These are phyloP conservation scores for Heteromormyrus szaboi DNA, from an alignment of 2,797 vertebrate genomes.

Conservation along the genomic window DNA sequence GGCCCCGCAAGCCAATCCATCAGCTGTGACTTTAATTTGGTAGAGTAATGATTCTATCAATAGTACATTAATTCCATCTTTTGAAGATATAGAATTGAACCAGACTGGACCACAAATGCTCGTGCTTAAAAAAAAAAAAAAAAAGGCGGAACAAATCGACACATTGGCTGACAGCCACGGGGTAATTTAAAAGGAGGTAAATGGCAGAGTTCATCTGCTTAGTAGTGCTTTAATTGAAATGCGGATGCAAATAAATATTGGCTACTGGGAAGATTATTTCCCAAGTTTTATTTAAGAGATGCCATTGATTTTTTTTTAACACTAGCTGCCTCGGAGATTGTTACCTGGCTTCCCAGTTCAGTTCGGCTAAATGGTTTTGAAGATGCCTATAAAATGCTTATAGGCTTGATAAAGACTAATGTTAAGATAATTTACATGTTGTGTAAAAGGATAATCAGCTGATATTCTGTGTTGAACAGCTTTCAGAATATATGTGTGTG, in stretches of 20 bases:
- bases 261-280: slow-evolving; percentile 51
- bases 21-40: slow-evolving; percentile 99
- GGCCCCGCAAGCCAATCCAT: slow-evolving; percentile 94
- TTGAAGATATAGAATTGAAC: slow-evolving; percentile 98
- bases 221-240: slow-evolving; percentile 93
- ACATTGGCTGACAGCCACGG: slow-evolving; percentile 76
- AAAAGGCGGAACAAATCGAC: slow-evolving; percentile 65
- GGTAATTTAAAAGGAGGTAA: slow-evolving; percentile 93
- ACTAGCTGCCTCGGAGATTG: slow-evolving; percentile 36
- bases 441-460: background rate
- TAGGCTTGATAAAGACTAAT: background rate
- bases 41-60: slow-evolving; percentile 99
- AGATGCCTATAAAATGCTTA: background rate
- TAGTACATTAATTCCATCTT: slow-evolving; percentile 99
- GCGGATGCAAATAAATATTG: slow-evolving; percentile 76
- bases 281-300: slow-evolving; percentile 47
- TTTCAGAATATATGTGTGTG: background rate
- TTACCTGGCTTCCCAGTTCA: slow-evolving; percentile 28
- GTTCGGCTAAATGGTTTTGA: background rate
- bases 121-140: slow-evolving; percentile 40
- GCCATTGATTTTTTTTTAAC: slow-evolving; percentile 35
- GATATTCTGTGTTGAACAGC: too few species aligned
- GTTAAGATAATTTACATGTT: background rate
- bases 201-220: slow-evolving; percentile 76
- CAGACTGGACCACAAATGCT: slow-evolving; percentile 74